A percentile compares a stretch with the other conserved stretches of the same genome.
phyloP scores from a whole-genome alignment of 2,888 invertebrate species.

The Apodemia duryi region DNA sequence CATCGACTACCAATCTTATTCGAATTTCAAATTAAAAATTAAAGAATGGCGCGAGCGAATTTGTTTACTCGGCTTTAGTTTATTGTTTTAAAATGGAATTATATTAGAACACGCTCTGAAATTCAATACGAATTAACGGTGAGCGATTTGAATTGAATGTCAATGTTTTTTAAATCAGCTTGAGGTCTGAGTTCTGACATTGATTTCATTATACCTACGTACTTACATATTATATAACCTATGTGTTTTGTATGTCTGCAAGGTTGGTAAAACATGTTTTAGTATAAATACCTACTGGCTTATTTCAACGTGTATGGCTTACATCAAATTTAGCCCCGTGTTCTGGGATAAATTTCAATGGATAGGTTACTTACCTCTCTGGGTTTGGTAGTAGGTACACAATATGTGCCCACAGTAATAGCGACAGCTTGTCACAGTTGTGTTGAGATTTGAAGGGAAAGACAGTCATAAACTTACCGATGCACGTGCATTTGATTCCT shows the following conservation, averaged over 20 bases:
- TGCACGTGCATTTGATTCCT: too few species aligned
- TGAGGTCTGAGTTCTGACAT: slow-evolving; percentile 6
- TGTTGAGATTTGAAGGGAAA: too few species aligned
- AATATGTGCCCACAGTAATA: too few species aligned
- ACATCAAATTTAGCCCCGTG: too few species aligned
- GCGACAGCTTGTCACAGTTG: too few species aligned
- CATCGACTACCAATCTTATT: slow-evolving; percentile 42
- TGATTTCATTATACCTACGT: slow-evolving; percentile 10
- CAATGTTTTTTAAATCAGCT: slow-evolving; percentile 28
- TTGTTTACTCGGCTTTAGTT: slow-evolving; percentile 34
- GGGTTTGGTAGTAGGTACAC: too few species aligned
- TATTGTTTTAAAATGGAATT: slow-evolving; percentile 43
- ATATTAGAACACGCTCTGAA: slow-evolving; percentile 57
- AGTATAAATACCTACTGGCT: not conserved
- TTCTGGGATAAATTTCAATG: too few species aligned
- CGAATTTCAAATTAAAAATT: slow-evolving; percentile 35
- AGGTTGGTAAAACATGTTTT: not conserved
- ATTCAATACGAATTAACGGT: slow-evolving; percentile 77
- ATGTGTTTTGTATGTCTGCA: not conserved
- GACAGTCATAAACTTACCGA: too few species aligned
- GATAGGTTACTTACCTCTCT: too few species aligned
- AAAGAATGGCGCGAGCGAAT: slow-evolving; percentile 42
- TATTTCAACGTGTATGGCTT: too few species aligned
- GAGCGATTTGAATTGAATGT: slow-evolving; percentile 50
- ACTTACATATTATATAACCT: not conserved